Conservation (phyloP, 2,113 vertebrate genomes). For the Tachuris rubrigastra region DNA sequence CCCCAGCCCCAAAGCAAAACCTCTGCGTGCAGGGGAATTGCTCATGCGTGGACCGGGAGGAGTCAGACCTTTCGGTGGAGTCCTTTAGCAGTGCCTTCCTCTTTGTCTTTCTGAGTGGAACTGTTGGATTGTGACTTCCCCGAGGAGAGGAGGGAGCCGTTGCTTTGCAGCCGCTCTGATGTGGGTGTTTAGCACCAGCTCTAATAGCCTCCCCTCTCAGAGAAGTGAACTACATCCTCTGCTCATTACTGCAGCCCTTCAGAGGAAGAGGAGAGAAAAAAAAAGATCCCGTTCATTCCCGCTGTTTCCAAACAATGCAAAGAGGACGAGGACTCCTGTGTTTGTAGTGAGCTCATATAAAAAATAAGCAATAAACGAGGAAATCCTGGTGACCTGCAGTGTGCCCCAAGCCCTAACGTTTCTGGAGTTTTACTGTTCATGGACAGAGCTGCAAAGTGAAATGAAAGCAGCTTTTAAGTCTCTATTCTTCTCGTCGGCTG, state of each 20-base stretch:
- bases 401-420: conserved; percentile 17
- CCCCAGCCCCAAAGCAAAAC: fast-evolving
- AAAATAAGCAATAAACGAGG: conserved; percentile 58
- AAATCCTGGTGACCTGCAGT: conserved; percentile 52
- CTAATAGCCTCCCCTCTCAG: conserved; percentile 61
- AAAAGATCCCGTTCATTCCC: conserved; percentile 24
- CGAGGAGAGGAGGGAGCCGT: conserved; percentile 24
- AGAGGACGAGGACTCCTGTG: conserved; percentile 47
- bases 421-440: conserved; percentile 3
- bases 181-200: conserved; percentile 57
- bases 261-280: conserved; percentile 29
- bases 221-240: conserved; percentile 49
- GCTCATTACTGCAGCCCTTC: conserved; percentile 56
- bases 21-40: fast-evolving
- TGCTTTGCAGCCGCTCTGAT: conserved; percentile 10
- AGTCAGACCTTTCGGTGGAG: neutral
- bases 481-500: conserved; percentile 35
- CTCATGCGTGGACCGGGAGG: fast-evolving
- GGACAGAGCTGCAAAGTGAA: conserved; percentile 4
- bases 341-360: conserved; percentile 52
- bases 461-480: conserved; percentile 61
- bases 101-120: neutral
- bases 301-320: conserved; percentile 60
- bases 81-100: neutral
- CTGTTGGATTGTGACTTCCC: neutral